These are phyloP conservation scores for Hylaeus anthracinus DNA, from an alignment of 1,140 invertebrate genomes.

Conservation along the genomic window DNA sequence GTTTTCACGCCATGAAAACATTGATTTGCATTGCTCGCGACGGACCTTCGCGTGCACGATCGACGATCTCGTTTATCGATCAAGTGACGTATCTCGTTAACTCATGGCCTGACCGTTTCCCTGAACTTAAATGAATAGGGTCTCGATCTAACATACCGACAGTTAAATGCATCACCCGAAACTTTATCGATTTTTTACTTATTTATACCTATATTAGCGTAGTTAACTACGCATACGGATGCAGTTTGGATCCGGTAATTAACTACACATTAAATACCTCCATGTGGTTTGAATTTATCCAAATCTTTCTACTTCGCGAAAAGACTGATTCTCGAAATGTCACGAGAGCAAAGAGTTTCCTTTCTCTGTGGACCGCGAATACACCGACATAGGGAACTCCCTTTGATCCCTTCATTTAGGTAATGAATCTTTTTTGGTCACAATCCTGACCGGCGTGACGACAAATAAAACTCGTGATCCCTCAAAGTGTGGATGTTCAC, in stretches of 20 bases:
- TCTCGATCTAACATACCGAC: not conserved
- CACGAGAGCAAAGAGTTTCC: conserved; percentile 15
- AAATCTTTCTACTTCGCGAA: not conserved
- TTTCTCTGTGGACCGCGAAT: conserved; percentile 14
- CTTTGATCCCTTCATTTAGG: conserved; percentile 44
- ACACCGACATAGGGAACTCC: conserved; percentile 9
- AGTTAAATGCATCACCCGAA: too few relatives aligned
- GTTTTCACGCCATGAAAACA: conserved; percentile 10
- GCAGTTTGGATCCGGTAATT: too few relatives aligned
- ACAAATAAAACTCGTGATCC: conserved; percentile 34
- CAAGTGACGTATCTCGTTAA: not conserved
- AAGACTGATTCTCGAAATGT: conserved; percentile 23
- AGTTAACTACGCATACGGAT: too few relatives aligned
- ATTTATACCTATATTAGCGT: too few relatives aligned
- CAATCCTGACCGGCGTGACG: not conserved
- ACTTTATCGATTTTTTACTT: too few relatives aligned
- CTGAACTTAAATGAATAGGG: not conserved
- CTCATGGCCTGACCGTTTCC: not conserved
- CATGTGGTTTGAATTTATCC: not conserved
- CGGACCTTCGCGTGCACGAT: conserved; percentile 26
- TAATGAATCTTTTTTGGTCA: conserved; percentile 46
- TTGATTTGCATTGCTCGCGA: conserved; percentile 12
- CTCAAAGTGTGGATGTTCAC: conserved; percentile 29
- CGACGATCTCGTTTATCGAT: conserved; percentile 34
- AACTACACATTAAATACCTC: too few relatives aligned